Evolutionary conservation across 2,113 vertebrate species (phyloP).

Genomic region (Xiphorhynchus elegans): DNA sequence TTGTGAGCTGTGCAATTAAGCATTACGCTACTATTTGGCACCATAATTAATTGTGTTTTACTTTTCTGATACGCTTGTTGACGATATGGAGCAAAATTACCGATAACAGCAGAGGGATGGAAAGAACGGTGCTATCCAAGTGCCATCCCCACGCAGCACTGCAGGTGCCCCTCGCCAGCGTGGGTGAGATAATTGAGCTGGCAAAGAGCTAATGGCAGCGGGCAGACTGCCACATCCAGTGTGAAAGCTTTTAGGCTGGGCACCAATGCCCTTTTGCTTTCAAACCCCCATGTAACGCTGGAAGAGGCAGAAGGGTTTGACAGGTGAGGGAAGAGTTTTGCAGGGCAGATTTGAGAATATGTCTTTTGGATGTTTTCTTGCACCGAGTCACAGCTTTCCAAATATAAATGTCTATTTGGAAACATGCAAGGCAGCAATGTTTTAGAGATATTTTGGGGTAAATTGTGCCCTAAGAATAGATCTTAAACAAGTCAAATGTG

Average conservation of each 20-base stretch:
- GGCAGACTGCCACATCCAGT: not conserved
- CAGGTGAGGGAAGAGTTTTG: accelerated
- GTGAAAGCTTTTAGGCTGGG: not conserved
- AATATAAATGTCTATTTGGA: not conserved
- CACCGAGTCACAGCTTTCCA: not conserved
- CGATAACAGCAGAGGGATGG: not conserved
- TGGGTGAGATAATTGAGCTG: slow-evolving; percentile 21
- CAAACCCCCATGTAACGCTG: not conserved
- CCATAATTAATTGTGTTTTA: slow-evolving; percentile 71
- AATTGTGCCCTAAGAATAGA: not conserved
- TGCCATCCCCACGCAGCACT: not conserved
- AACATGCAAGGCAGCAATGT: not conserved
- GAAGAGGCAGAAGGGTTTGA: not conserved
- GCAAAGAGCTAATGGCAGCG: slow-evolving; percentile 34
- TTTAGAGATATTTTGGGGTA: not conserved
- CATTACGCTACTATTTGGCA: slow-evolving; percentile 58
- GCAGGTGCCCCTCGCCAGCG: slow-evolving; percentile 41
- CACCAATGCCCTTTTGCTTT: not conserved
- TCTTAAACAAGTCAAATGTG: not conserved
- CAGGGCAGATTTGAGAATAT: not conserved
- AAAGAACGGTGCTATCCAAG: not conserved
- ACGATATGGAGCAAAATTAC: slow-evolving; percentile 17
- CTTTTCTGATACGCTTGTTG: slow-evolving; percentile 52
- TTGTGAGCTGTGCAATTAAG: slow-evolving; percentile 68
- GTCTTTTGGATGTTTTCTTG: not conserved